Evolutionary conservation across 1,140 invertebrate species (phyloP), one percentile per base, ranked within the genome.

Genomic region (Plutomurus gul): DNA sequence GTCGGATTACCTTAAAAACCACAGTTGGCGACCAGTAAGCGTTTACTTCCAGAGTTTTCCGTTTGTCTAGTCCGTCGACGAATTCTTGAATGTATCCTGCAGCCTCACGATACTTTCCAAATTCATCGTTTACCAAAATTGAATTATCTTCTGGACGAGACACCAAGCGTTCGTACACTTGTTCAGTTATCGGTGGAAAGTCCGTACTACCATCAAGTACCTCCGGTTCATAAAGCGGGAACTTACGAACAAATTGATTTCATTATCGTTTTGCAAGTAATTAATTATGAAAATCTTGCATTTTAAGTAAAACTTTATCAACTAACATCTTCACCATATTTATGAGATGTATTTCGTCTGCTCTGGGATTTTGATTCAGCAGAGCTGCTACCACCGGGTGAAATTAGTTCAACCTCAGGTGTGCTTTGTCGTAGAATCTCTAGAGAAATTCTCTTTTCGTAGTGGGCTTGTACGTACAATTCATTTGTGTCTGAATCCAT

Each of bases 21-120:
- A 70, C 36, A 4, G 47, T 25, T 4, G 82, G 82, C 7, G 65
- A 16, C 40, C 36, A 75, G 30, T 83, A 83, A 5, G 77, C 79
- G 60, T 78, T 77, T 7, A 83, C 22, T 43, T 83, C 82, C 10
- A 83, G 30, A 13, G 80, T 43, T 60, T 75, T 76, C 16, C 77
- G 27, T 11, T 70, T 65, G 20, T 83, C 75, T 73, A 75, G 77
- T 8, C 16, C 70, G 18, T 80, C 56, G 0, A 81, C 51, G 36
- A 60, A 83, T 16, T 49, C 43, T 60, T 83, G 79, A 39, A 83
- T 40, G 27, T 16, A 8, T 20, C 16, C 20, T 3, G 81, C n/a
- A 8, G 37, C 46, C 25, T 75, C 20, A 18, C 75, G 7, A 33
- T 27, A 81, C 6, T 49, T 76, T 46, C 79, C 65, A 30, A 83